Evolutionary conservation across 2,888 invertebrate genomes (phyloP).

Genomic region (Sabellastarte sp.): DNA sequence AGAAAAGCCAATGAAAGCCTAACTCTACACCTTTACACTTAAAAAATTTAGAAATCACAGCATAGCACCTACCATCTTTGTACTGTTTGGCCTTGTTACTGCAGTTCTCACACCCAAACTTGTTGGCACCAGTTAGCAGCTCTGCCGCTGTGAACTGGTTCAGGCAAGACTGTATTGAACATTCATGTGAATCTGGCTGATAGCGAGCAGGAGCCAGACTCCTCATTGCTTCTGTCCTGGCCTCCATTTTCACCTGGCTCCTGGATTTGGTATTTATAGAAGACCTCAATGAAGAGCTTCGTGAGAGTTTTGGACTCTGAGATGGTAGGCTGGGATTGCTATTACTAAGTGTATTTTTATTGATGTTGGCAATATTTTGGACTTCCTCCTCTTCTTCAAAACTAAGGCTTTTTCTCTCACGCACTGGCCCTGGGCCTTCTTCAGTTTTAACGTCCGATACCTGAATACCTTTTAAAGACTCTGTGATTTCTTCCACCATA

Average conservation of each 20-base stretch:
- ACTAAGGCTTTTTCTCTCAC: no score
- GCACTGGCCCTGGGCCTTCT: no score
- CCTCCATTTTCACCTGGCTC: slow-evolving; percentile 2
- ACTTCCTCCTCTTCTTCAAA: no score
- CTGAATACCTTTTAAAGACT: no score
- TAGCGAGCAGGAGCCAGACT: slow-evolving; percentile 63
- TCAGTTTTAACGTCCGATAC: no score
- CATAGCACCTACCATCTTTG: slow-evolving; percentile 1
- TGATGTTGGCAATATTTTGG: no score
- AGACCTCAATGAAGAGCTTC: background rate
- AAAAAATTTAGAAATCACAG: no score
- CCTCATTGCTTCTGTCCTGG: slow-evolving; percentile 21
- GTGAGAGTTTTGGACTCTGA: background rate
- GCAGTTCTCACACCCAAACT: slow-evolving; percentile 89
- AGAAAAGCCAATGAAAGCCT: no score
- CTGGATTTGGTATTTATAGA: background rate
- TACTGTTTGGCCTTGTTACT: slow-evolving; percentile 59
- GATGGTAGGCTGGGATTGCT: no score
- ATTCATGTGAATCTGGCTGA: slow-evolving; percentile 62
- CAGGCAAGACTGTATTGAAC: slow-evolving; percentile 77
- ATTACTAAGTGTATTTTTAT: no score
- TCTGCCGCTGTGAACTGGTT: slow-evolving; percentile 90
- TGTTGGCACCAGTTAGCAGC: slow-evolving; percentile 85
- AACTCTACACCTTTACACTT: no score
- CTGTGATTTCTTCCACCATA: no score